Base-by-base conservation (phyloP, 2,888 invertebrate species). In the Chloroclysta siterata region DNA sequence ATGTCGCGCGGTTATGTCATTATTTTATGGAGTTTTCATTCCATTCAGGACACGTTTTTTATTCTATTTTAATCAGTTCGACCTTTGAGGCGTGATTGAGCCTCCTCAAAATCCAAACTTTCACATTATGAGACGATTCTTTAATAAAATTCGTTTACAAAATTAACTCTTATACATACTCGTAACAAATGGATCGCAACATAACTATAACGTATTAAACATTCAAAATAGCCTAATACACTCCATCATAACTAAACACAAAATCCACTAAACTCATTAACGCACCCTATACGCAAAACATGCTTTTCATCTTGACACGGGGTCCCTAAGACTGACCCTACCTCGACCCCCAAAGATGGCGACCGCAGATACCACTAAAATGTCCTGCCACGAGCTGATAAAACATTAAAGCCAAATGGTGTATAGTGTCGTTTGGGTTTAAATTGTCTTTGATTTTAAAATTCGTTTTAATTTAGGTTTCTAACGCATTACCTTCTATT, bases 291-390 rank as follows among this genome's bases (percentile, higher is more conserved):
- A 74, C 78, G 90, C 88, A 89, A 74, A 84, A 85, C 81, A 84
- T 81, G 85, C 82, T 86, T 87, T 85, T 78, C 85, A 86, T 87
- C 89, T 85, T 89, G 92, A 90, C 90, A 87, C 79, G 75, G 73
- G 81, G 79, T 74, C 81, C 82, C 82, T 80, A 88, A 88, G 88
- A 84, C 82, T 81, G 73, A 66, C 68, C 73, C 69, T 75, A 76
- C 81, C 82, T 84, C 42, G 46, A 55, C 55, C 61, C 89, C 87
- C 84, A 78, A 78, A 84, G 92, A 91, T 91, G 85, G 80, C 81
- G 77, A 79, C 80, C 81, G 72, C 76, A 81, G 92, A 93, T 93
- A 90, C 76, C 77, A 70, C 79, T 72, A 74, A 78, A 88, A 84
- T 82, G 88, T 74, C 88, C 90, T 89, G 90, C 83, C 75, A 79